Evolutionary conservation across 2,888 invertebrate species (phyloP), one percentile per base, ranked within the genome.

Genomic region (Hypomecis punctinalis): DNA sequence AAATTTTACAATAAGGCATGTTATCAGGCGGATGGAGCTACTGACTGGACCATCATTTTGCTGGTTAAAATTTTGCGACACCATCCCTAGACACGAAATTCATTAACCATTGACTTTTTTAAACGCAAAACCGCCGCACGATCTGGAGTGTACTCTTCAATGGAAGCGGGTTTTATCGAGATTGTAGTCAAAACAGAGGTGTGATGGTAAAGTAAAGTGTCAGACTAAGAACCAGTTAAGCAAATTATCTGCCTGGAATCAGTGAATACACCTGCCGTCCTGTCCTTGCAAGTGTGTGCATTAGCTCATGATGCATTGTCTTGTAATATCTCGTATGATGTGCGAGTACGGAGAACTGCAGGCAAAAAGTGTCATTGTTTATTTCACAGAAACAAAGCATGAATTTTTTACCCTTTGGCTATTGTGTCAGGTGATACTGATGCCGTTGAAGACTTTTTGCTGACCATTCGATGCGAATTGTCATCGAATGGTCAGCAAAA

Each of bases 191-290:
- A 59, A 37, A 6, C 42, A 13, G 60, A 5, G 36, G 61, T 70
- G 61, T 52, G 5, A 55, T 72, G 49, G 75, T 71, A 43, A 55
- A 57, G 78, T 74, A 74, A 85, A 82, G 84, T 87, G 86, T 86
- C 84, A 85, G 87, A 74, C 70, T 70, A 76, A 81, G 80, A 91
- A 91, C 91, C 89, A 83, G 91, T 91, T 90, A 90, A 85, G 90
- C 84, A 90, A 90, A 91, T 90, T 90, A 90, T 90, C 90, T 80
- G 84, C 83, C 76, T 82, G 76, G 88, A 88, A 91, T 90, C 88
- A 86, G 83, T 57, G 87, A 78, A 70, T 88, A 80, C 91, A 91
- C 91, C 91, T 91, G 91, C 89, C 86, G 81, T 45, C 61, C 53
- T 61, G 65, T 65, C 71, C 72, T 70, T 74, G 72, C 75, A 77